Evolutionary conservation across 1,140 invertebrate genomes (phyloP).

Genomic region (Procambarus clarkii): DNA sequence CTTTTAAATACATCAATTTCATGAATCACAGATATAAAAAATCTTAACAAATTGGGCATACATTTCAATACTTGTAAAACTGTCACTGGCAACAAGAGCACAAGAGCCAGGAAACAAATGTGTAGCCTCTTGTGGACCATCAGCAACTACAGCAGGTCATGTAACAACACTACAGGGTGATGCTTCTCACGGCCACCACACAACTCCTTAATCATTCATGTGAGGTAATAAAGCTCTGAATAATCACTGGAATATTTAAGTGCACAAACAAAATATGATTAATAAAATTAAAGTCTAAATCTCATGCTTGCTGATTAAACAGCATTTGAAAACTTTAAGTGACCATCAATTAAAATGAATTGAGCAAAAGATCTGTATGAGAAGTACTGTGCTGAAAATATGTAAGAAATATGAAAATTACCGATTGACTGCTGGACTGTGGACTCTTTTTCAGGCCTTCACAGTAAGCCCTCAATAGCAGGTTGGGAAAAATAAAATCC

Average conservation of each 20-base stretch:
- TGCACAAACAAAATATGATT: constrained; percentile 13
- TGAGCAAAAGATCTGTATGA: constrained; percentile 30
- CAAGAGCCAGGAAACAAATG: neutral
- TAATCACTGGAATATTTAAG: constrained; percentile 9
- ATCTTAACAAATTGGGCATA: constrained; percentile 50
- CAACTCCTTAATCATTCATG: neutral
- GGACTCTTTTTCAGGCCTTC: neutral
- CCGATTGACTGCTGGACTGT: neutral
- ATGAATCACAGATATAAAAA: constrained; percentile 54
- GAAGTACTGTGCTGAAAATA: constrained; percentile 12
- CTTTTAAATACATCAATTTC: constrained; percentile 49
- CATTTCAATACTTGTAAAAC: constrained; percentile 39
- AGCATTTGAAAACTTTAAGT: neutral
- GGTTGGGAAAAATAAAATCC: neutral
- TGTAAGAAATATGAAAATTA: neutral
- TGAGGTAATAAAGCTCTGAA: constrained; percentile 6
- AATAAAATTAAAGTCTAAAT: constrained; percentile 3
- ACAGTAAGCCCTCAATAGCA: neutral
- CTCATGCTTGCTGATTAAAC: neutral
- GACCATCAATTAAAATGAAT: constrained; percentile 14
- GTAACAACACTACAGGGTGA: neutral
- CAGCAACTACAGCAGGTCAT: neutral
- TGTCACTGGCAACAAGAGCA: neutral
- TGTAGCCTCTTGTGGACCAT: neutral
- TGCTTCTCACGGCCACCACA: too few species aligned